These are phyloP conservation scores for Ashinkailepas kermadecensis DNA, from an alignment of 2,888 invertebrate genomes.

Conservation along the genomic window DNA sequence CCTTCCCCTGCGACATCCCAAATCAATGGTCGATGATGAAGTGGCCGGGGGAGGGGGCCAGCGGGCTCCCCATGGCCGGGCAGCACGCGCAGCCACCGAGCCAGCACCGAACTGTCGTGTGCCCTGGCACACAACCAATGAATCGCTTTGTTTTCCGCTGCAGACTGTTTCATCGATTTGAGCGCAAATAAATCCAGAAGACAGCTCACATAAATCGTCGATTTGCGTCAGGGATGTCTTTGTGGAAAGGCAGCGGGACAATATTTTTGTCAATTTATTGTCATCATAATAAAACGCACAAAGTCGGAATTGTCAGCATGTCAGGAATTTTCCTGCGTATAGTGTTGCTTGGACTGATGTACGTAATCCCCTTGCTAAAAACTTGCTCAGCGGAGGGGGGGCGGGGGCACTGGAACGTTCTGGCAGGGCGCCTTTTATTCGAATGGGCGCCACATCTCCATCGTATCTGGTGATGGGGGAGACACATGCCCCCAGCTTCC, in stretches of 20 bases:
- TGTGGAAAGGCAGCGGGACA: slow-evolving; percentile 2
- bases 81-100: not conserved
- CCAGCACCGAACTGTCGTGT: not conserved
- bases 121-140: not conserved
- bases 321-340: no score
- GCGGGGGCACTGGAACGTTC: no score
- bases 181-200: not conserved
- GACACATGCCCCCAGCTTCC: no score
- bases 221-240: not conserved
- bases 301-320: no score
- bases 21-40: slow-evolving; percentile 17
- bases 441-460: no score
- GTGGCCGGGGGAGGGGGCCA: not conserved
- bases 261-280: not conserved
- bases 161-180: not conserved
- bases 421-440: no score
- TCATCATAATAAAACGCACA: not conserved
- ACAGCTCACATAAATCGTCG: slow-evolving; percentile 9
- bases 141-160: slow-evolving; percentile 7
- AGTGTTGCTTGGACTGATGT: no score
- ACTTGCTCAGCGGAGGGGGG: no score
- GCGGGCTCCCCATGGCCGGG: not conserved
- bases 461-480: no score
- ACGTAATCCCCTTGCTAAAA: no score
- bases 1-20: not conserved